Evolutionary conservation across 30 jellyfish, hydroid and myxozoan genomes (phyloP), one percentile per base, ranked within the genome.

Genomic region (Mastigias papua): DNA sequence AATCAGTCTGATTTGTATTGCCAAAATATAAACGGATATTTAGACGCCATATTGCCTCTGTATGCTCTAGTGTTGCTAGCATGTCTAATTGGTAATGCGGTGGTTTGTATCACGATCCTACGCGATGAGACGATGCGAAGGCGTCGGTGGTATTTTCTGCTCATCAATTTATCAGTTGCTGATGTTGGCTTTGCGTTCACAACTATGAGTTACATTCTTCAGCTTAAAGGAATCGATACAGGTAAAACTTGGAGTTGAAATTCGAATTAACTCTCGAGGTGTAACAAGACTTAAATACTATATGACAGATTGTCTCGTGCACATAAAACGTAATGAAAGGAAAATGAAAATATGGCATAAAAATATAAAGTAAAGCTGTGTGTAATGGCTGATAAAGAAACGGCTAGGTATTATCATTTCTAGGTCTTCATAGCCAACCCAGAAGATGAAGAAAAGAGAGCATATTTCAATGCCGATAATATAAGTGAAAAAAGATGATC

Each of bases 181-280:
- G 88, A 77, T 77, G 64, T 51, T 6, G 75, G 57, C 26, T 61
- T 77, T 35, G 88, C 74, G 21, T 31, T 77, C 28, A 37, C 88
- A 58, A 77, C 88, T 4, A 69, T 58, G 61, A 33, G 64, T 77
- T 29, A 37, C 49, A 17, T 58, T 25, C 20, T 77, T 48, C 88
- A 49, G n/a, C 63, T 49, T 20, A 32, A 54, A 33, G 78, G 88
- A 8, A 70, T 77, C 28, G 70, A 77, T 54, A 31, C 63, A 77
- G 88, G 88, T 77, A 77, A 77, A 69, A 25, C 16, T n/a, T 2
- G n/a, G 10, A 65, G 20, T 22, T 32, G n/a, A 65, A n/a, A n/a
- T n/a, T n/a, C n/a, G n/a, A n/a, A n/a, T n/a, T n/a, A n/a, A n/a
- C n/a, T n/a, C n/a, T n/a, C n/a, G n/a, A n/a, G n/a, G n/a, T n/a